Evolutionary conservation across 2,113 vertebrate species (phyloP).

Genomic region (Platysternon megacephalum): DNA sequence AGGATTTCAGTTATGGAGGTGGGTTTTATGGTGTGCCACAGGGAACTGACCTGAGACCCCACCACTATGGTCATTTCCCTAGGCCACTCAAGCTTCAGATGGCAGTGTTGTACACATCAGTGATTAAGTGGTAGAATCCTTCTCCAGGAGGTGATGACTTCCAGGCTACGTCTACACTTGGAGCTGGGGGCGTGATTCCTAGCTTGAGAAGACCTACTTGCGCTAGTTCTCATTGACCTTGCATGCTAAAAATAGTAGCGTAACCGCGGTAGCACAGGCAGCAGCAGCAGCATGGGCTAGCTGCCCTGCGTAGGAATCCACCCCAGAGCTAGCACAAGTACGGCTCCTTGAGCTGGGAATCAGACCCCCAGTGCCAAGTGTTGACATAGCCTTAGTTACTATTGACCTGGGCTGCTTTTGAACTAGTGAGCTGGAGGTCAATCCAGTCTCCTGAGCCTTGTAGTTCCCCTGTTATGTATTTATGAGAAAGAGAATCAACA

Average conservation of each 20-base stretch:
- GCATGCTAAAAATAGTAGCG: not conserved
- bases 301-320: not conserved
- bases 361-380: not conserved
- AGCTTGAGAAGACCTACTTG: not conserved
- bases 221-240: not conserved
- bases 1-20: not conserved
- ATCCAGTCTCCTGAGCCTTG: not conserved
- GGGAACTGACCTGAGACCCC: not conserved
- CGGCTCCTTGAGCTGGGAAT: not conserved
- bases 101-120: not conserved
- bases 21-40: not conserved
- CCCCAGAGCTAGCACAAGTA: not conserved
- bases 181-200: not conserved
- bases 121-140: not conserved
- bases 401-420: not conserved
- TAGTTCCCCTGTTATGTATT: not conserved
- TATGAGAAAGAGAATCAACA: not conserved
- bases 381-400: not conserved
- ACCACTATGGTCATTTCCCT: not conserved
- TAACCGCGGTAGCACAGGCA: too few species aligned
- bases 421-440: not conserved
- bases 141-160: not conserved
- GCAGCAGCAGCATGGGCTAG: too few species aligned
- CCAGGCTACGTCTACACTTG: not conserved
- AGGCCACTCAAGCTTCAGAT: not conserved